Percentiles rank a stretch among this genome's conserved stretches.
Conservation (phyloP, 2,113 vertebrate species). For the Oncorhynchus gorbuscha region DNA sequence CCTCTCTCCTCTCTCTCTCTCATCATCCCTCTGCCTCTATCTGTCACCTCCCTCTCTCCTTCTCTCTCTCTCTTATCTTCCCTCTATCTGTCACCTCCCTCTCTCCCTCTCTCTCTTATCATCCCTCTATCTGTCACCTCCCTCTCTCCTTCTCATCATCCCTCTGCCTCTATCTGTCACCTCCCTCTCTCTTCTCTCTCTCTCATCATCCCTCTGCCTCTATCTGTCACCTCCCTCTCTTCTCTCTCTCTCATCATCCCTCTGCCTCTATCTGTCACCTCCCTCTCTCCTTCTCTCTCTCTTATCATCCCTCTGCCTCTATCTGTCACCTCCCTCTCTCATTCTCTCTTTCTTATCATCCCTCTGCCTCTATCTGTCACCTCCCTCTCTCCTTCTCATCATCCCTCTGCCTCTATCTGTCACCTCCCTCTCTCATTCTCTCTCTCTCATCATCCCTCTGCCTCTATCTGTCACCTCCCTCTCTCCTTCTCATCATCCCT, state of each 20-base stretch:
- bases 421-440: constrained; percentile 7
- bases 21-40: no score
- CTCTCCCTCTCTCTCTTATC: constrained; percentile 6
- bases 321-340: constrained; percentile 15
- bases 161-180: constrained; percentile 14
- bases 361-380: no score
- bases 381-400: no score
- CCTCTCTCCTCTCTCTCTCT: constrained; percentile 4
- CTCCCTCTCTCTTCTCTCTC: constrained; percentile 9
- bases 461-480: no score
- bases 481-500: no score
- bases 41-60: no score
- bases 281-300: constrained; percentile 38
- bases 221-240: constrained; percentile 26
- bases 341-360: neutral
- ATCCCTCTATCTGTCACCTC: neutral
- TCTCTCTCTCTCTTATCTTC: neutral
- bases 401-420: no score
- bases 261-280: constrained; percentile 23
- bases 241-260: neutral
- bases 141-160: constrained; percentile 3
- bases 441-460: no score
- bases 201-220: constrained; percentile 15
- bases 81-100: constrained; percentile 27
- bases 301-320: no score